Base-by-base conservation (phyloP, 2,113 vertebrate genomes). In the Bombycilla garrulus region DNA sequence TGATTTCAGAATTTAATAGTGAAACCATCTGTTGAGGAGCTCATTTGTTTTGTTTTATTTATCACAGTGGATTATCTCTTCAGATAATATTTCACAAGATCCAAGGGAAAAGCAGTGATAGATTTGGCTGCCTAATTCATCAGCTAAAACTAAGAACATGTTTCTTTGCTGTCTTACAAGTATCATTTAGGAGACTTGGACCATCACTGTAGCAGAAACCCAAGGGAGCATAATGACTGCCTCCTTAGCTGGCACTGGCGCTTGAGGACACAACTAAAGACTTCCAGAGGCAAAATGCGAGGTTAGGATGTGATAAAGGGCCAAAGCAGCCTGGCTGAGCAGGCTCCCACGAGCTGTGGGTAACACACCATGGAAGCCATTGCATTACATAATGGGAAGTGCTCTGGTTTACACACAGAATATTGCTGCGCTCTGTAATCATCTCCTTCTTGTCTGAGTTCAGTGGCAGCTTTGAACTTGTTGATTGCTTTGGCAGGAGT, bases 1-100 rank as follows among this genome's bases (percentile, higher is more conserved):
- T 93, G 93, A 87, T 96, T 96, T 96, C 61, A 96, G 93, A 74
- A 81, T 93, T 94, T 66, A 91, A 64, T 97, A 92, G 81, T 72
- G 92, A 96, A 94, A 90, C 78, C 96, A 98, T 95, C 93, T 96
- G 94, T 89, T 80, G 85, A 79, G 91, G 91, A 92, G 24, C 35
- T 83, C 66, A 78, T 65, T 92, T 90, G 12, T 71, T 96, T 93
- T 83, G 61, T 66, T 94, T 76, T 94, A 96, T 97, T 95, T 96
- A 93, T 95, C 92, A 74, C 70, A 44, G 42, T 0, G 15, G 89
- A 96, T 86, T 88, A 71, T 96, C 88, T 97, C 88, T 86, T 86
- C 69, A 69, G 86, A 86, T 57, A 83, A 76, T 93, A 77, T 96
- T 97, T 97, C 89, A 82, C 16, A 72, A 70, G 82, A 65, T 71